A percentile compares a stretch with the other conserved stretches of the same genome.
Evolutionary conservation across 2,888 invertebrate genomes (phyloP).

Genomic region (Tolmerus cingulatus): DNA sequence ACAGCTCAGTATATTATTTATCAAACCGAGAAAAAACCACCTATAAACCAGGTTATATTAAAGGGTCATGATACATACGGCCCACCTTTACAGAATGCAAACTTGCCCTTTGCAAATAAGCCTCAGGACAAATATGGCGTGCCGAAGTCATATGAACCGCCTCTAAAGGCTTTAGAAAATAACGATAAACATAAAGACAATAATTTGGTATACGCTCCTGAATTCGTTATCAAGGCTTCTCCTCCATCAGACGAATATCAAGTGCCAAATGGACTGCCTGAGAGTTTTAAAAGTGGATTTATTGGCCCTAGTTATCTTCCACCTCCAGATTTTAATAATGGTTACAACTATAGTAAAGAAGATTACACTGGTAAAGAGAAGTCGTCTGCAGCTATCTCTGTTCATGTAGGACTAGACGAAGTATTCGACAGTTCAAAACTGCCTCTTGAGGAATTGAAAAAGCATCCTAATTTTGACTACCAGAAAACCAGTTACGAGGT

Average conservation of each 20-base stretch:
- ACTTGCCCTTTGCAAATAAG: not conserved
- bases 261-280: not conserved
- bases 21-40: not conserved
- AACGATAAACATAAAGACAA: not conserved
- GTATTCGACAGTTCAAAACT: constrained; percentile 51
- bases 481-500: constrained; percentile 62
- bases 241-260: not conserved
- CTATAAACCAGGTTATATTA: not conserved
- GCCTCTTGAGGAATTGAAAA: constrained; percentile 57
- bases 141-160: not conserved
- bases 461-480: constrained; percentile 57
- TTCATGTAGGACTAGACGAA: not conserved
- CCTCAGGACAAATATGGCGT: not conserved
- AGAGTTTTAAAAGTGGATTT: constrained; percentile 8
- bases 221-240: not conserved
- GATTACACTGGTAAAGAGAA: constrained; percentile 51
- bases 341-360: not conserved
- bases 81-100: not conserved
- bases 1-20: not conserved
- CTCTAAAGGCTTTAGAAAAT: not conserved
- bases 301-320: constrained; percentile 5
- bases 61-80: not conserved
- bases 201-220: not conserved
- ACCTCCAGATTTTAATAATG: constrained; percentile 9
- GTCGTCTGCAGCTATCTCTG: constrained; percentile 53